Base-by-base conservation (phyloP, 2,888 invertebrate species). In the Troides aeacus region DNA sequence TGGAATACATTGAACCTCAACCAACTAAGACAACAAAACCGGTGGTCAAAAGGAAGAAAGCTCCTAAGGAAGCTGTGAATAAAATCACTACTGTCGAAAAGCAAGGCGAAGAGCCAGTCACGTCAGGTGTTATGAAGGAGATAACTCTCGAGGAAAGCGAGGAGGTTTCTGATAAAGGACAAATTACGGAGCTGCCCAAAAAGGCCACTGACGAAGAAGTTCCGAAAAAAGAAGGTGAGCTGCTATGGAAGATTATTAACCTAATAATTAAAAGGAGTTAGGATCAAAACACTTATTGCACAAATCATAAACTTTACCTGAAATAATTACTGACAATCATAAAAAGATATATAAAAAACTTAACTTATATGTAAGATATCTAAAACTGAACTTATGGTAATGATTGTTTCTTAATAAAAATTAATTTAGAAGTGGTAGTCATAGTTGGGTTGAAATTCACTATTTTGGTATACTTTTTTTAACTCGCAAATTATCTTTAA, bases 21-120 rank as follows among this genome's bases (percentile, higher is more conserved):
- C 56, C 64, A 62, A 57, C 15, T 68, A 68, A 3, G 70, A 71
- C 24, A 66, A 66, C n/a, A 72, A 84, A 82, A 39, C 79, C 84
- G 10, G 53, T 82, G 69, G 74, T 79, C 69, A 77, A 77, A 76
- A 90, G 84, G 73, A 81, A 79, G 62, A 80, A 81, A 71, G 84
- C 82, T 59, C 83, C 62, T 18, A 50, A 62, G 24, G 72, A 69
- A 24, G 76, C 0, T 76, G 75, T 30, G 30, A 30, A 3, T 30
- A 30, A 30, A 30, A 30, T 30, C 30, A 30, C 30, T 30, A 30
- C 30, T 8, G 74, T 78, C 71, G 75, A 78, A 50, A 69, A 73
- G 17, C 77, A 78, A 21, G 76, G 75, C 23, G 70, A 76, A 71
- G 62, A 69, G 83, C 76, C 76, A 0, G 24, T 62, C 6, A 50